Conservation (phyloP, 2,113 vertebrate genomes). For the Paramormyrops kingsleyae region DNA sequence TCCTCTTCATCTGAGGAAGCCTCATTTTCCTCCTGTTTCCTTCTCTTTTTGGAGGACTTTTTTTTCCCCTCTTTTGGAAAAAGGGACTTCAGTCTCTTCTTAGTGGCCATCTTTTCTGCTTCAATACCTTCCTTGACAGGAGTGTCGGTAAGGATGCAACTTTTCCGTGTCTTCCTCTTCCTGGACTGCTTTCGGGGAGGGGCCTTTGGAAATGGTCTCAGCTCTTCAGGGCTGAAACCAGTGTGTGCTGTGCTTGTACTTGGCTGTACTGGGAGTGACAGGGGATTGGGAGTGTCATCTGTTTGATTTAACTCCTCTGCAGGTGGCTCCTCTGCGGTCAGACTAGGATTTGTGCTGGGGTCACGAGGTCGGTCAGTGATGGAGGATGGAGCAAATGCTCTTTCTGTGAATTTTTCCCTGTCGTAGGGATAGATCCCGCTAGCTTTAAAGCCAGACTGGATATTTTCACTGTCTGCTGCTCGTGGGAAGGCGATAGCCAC, state of each 20-base stretch:
- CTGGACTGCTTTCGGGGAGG: too few relatives aligned
- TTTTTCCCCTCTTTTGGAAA: neutral
- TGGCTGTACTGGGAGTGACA: neutral
- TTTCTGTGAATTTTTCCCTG: neutral
- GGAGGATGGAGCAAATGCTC: neutral
- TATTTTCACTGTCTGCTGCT: conserved; percentile 2
- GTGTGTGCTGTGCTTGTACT: neutral
- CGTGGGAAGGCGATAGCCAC: neutral
- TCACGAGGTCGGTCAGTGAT: neutral
- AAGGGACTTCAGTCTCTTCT: neutral
- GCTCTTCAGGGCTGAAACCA: neutral
- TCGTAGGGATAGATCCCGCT: conserved; percentile 12
- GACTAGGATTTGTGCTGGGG: neutral
- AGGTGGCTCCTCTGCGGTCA: neutral
- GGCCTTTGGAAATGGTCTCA: conserved; percentile 6
- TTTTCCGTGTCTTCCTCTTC: neutral
- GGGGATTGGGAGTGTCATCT: neutral
- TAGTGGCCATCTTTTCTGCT: neutral
- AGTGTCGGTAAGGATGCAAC: conserved; percentile 2
- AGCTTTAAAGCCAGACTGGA: conserved; percentile 15
- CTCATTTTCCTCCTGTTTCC: conserved; percentile 2
- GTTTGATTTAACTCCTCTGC: neutral
- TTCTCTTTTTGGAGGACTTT: neutral
- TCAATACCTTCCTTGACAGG: neutral
- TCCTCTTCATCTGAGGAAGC: conserved; percentile 7